Evolutionary conservation across 2,888 invertebrate genomes (phyloP).

Genomic region (Trissonchulus latispiculum): DNA sequence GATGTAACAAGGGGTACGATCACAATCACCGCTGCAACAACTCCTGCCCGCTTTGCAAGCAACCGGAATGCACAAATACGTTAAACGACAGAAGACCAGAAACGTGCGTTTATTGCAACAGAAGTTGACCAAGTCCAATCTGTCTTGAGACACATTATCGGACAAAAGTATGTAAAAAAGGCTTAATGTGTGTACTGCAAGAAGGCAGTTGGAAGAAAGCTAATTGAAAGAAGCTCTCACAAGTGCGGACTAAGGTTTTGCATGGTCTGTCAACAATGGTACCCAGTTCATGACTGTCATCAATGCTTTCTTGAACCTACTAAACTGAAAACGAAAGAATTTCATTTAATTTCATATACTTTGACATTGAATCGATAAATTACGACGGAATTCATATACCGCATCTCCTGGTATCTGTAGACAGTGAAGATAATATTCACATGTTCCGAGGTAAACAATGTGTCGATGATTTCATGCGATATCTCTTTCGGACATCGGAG

Average conservation of each 20-base stretch:
- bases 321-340: neutral
- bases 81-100: neutral
- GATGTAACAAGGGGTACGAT: constrained; percentile 10
- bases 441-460: neutral
- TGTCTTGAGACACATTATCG: neutral
- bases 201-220: neutral
- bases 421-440: no score
- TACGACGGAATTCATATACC: neutral
- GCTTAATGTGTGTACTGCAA: neutral
- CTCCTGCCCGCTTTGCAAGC: neutral
- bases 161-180: neutral
- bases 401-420: no score
- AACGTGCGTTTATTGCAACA: neutral
- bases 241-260: neutral
- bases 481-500: neutral
- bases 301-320: neutral
- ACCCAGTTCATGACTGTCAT: neutral
- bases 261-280: neutral
- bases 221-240: neutral
- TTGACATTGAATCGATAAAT: constrained; percentile 7
- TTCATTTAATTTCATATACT: neutral
- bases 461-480: constrained; percentile 9
- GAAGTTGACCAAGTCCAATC: neutral
- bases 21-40: neutral
- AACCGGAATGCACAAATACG: neutral